A percentile compares a stretch with the other conserved stretches of the same genome.
Evolutionary conservation across 2,113 vertebrate species (phyloP).

Genomic region (Agapornis roseicollis): DNA sequence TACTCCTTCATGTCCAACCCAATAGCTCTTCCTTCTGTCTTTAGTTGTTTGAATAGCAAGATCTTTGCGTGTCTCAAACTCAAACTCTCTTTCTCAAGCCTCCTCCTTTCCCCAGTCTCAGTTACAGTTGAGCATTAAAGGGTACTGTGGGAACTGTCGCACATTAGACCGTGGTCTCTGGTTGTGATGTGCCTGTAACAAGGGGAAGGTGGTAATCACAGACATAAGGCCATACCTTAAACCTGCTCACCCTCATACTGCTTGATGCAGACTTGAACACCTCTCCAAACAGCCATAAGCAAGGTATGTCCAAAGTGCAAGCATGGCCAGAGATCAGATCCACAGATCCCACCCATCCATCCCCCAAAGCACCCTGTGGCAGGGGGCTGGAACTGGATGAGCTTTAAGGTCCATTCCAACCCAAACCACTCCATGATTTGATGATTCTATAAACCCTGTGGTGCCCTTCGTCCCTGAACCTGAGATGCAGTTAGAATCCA

Average conservation of each 20-base stretch:
- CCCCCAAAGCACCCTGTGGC: neutral
- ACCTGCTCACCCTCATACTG: too few species aligned
- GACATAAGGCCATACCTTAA: too few species aligned
- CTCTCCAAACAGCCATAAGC: too few species aligned
- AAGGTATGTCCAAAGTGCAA: neutral
- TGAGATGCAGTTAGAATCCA: neutral
- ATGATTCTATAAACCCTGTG: neutral
- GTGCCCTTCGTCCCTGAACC: neutral
- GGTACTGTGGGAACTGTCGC: too few species aligned
- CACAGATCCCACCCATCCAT: neutral
- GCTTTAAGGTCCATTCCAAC: neutral
- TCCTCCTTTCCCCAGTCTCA: too few species aligned
- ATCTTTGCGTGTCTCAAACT: too few species aligned
- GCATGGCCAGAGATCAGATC: neutral
- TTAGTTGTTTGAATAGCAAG: neutral
- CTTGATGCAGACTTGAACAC: too few species aligned
- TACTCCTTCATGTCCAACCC: neutral
- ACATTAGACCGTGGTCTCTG: too few species aligned
- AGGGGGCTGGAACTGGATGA: neutral
- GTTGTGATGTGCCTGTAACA: too few species aligned
- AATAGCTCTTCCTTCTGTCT: neutral
- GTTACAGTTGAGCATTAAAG: too few species aligned
- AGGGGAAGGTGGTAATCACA: too few species aligned
- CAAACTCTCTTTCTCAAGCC: too few species aligned
- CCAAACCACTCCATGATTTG: neutral